Base-by-base conservation (phyloP, 35 echinoderm and acorn worm genomes). In the Stichopus chloronotus region DNA sequence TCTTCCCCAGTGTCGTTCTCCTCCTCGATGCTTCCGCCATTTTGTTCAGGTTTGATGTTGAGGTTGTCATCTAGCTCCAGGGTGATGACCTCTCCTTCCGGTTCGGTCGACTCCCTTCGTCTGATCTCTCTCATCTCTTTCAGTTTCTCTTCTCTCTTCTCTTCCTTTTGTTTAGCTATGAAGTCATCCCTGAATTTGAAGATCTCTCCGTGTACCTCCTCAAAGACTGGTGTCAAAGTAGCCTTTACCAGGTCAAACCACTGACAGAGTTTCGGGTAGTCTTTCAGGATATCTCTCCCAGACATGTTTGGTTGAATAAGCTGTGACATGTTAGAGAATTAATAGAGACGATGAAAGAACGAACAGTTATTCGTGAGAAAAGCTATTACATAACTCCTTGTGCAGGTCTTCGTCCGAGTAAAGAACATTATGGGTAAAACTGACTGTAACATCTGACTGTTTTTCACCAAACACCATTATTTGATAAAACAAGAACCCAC, bases 241-340 rank as follows among this genome's bases (percentile, higher is more conserved):
- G 53, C 76, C 43, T 72, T 71, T 10, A 91, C 90, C 8, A 91
- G 90, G n/a, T 91, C 90, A 79, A 78, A 91, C 90, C 90, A 91
- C 55, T 77, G 71, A 12, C 90, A 13, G 3, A 91, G 76, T 65
- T 91, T 91, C 5, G 90, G 90, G 58, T 21, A 79, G 20, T 79
- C 76, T 59, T 91, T 91, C 6, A 91, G 63, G 21, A 91, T 55
- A 58, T 91, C 76, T 25, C 90, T 55, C 3, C 90, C 90, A 79
- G 90, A 78, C 16, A 57, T 57, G 65, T 91, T 78, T n/a, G 90
- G 54, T 78, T 91, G 90, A 43, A 77, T 78, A 78, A 91, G 10
- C 90, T 91, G 76, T 71, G 12, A 65, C 19, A 43, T 43, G 30
- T 43, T 43, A 43, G 30, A 43, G 30, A 43, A 43, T 43, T 43